Evolutionary conservation across 2,888 invertebrate genomes (phyloP).

Genomic region (Sphecodes monilicornis): DNA sequence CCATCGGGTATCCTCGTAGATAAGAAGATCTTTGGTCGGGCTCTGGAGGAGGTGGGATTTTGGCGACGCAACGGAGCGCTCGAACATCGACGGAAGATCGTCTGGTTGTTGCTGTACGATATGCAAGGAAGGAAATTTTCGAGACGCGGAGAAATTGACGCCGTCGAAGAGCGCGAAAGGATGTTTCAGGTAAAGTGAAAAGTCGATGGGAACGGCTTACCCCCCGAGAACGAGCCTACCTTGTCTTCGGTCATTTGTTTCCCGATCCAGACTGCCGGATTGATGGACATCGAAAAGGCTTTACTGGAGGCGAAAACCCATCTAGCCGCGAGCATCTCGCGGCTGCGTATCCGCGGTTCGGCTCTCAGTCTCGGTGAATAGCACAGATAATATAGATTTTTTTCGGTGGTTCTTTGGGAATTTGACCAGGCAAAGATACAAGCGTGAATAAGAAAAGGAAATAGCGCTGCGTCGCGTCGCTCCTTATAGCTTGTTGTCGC

Average conservation of each 20-base stretch:
- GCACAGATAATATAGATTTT: neutral
- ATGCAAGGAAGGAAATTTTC: slow-evolving; percentile 88
- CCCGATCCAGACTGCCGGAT: slow-evolving; percentile 69
- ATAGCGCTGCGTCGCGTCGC: too few relatives aligned
- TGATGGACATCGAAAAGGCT: slow-evolving; percentile 87
- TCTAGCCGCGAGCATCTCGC: slow-evolving; percentile 91
- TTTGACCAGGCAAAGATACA: neutral
- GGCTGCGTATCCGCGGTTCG: slow-evolving; percentile 90
- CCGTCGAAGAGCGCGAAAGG: slow-evolving; percentile 65
- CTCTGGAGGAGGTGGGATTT: slow-evolving; percentile 88
- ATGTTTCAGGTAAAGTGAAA: slow-evolving; percentile 64
- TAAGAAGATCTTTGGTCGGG: slow-evolving; percentile 88
- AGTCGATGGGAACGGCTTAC: neutral
- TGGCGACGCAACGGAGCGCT: slow-evolving; percentile 86
- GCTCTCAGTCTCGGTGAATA: slow-evolving; percentile 87
- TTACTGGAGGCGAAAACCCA: slow-evolving; percentile 89
- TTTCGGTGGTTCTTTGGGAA: neutral
- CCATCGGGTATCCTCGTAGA: slow-evolving; percentile 85
- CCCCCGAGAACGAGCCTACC: neutral
- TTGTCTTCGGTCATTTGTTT: neutral
- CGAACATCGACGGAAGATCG: slow-evolving; percentile 82
- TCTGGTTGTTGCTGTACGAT: slow-evolving; percentile 90
- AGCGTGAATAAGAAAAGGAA: neutral
- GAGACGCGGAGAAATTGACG: slow-evolving; percentile 66
- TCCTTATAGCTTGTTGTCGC: neutral